Evolutionary conservation across 2,113 vertebrate genomes (phyloP).

Genomic region (Brachyhypopomus gauderio): DNA sequence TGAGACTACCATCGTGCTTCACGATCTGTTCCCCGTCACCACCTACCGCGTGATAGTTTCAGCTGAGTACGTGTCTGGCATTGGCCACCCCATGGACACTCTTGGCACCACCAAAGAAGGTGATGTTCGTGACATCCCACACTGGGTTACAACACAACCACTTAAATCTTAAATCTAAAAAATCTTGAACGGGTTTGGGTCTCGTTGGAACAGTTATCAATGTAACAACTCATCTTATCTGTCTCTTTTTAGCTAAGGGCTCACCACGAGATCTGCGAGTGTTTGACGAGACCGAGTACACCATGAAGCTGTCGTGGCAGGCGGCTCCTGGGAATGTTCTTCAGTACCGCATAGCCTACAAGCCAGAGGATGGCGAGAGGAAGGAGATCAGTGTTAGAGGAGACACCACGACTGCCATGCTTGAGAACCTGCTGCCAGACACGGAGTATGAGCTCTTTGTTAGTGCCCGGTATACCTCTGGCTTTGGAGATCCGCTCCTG

Average conservation of each 20-base stretch:
- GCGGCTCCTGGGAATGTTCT: conserved; percentile 89
- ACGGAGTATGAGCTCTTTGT: conserved; percentile 90
- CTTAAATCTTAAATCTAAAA: no score
- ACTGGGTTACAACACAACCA: no score
- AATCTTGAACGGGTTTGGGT: neutral
- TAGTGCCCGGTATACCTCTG: conserved; percentile 86
- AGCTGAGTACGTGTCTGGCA: conserved; percentile 85
- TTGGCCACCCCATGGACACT: conserved; percentile 77
- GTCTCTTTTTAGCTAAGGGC: conserved; percentile 78
- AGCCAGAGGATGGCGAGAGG: conserved; percentile 83
- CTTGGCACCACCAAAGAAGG: conserved; percentile 96
- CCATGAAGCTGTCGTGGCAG: conserved; percentile 87
- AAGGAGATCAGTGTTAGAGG: conserved; percentile 85
- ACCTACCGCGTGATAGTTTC: conserved; percentile 91
- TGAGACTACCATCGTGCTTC: conserved; percentile 83
- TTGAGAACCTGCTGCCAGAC: conserved; percentile 82
- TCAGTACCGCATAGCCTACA: conserved; percentile 86
- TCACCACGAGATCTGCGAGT: conserved; percentile 87
- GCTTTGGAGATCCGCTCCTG: conserved; percentile 84
- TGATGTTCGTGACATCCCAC: conserved; percentile 55
- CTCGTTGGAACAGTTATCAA: neutral
- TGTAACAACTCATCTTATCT: neutral
- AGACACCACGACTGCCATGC: conserved; percentile 75
- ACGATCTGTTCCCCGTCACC: conserved; percentile 86
- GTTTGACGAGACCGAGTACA: conserved; percentile 86